phyloP scores from a whole-genome alignment of 2,888 invertebrate genomes.

The Lithophane ornitopus region DNA sequence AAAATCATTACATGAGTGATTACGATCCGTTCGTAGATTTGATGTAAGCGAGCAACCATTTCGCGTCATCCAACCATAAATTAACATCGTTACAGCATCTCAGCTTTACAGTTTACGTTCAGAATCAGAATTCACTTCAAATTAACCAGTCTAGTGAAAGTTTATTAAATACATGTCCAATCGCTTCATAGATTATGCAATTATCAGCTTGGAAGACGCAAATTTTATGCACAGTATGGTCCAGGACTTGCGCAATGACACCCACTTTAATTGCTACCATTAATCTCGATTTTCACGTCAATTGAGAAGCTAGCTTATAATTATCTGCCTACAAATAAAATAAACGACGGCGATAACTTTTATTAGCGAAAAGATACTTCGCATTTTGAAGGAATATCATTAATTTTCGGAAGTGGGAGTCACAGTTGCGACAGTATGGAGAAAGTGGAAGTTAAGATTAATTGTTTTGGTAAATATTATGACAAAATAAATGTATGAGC shows the following conservation, averaged over 20 bases:
- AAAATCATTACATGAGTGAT: slow-evolving; percentile 53
- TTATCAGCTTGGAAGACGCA: slow-evolving; percentile 64
- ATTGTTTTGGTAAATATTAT: slow-evolving; percentile 48
- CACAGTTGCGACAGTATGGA: slow-evolving; percentile 35
- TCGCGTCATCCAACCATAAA: slow-evolving; percentile 41
- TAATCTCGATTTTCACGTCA: slow-evolving; percentile 55
- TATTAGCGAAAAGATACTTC: slow-evolving; percentile 32
- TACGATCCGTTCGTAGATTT: slow-evolving; percentile 51
- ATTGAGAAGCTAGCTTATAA: slow-evolving; percentile 51
- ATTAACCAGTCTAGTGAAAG: slow-evolving; percentile 71
- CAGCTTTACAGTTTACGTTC: slow-evolving; percentile 53
- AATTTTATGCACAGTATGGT: slow-evolving; percentile 67
- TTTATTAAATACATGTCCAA: slow-evolving; percentile 67
- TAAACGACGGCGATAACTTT: slow-evolving; percentile 37
- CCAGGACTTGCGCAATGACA: slow-evolving; percentile 62
- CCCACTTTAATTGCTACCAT: slow-evolving; percentile 55
- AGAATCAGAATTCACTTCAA: slow-evolving; percentile 54
- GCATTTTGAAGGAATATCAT: slow-evolving; percentile 34
- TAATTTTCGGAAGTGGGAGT: slow-evolving; percentile 53
- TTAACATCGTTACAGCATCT: slow-evolving; percentile 50
- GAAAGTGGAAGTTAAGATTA: slow-evolving; percentile 51
- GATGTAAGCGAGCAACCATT: slow-evolving; percentile 53
- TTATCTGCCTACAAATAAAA: slow-evolving; percentile 54
- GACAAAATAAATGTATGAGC: slow-evolving; percentile 41
- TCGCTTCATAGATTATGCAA: slow-evolving; percentile 65